A percentile compares a stretch with the other conserved stretches of the same genome.
These are phyloP conservation scores for Brachymystax lenok DNA, from an alignment of 2,797 vertebrate species.

Conservation along the genomic window DNA sequence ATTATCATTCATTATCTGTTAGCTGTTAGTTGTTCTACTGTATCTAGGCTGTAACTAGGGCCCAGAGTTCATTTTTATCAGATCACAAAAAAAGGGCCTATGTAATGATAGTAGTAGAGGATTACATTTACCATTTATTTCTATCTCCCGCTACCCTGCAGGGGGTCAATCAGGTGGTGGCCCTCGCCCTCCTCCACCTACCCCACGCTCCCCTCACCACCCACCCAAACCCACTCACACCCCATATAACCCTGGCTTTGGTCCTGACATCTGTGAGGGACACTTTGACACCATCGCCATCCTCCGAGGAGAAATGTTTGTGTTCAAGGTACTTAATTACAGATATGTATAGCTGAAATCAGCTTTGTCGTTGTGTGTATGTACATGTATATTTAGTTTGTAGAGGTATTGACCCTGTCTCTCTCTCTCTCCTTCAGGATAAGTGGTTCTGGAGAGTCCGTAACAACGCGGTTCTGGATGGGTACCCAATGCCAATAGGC, in stretches of 20 bases:
- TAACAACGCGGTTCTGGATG: conserved; percentile 85
- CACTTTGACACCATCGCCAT: conserved; percentile 88
- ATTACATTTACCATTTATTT: neutral
- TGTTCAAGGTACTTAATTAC: conserved; percentile 83
- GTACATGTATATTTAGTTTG: neutral
- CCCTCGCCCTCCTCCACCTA: conserved; percentile 62
- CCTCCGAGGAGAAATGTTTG: conserved; percentile 92
- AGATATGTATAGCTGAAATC: neutral
- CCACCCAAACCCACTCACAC: conserved; percentile 60
- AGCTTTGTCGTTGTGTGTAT: neutral
- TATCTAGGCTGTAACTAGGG: neutral
- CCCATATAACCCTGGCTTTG: conserved; percentile 72
- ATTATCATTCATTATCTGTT: neutral
- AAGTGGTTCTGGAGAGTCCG: conserved; percentile 93
- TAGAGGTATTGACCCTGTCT: neutral
- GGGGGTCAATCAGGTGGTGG: conserved; percentile 63
- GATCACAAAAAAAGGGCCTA: neutral
- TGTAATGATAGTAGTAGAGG: neutral
- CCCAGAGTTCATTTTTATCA: neutral
- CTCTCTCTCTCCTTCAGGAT: conserved; percentile 70
- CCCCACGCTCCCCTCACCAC: conserved; percentile 57
- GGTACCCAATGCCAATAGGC: conserved; percentile 90
- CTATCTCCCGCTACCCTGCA: conserved; percentile 23
- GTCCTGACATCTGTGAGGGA: conserved; percentile 89
- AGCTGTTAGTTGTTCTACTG: neutral